Percentiles rank a stretch among this genome's conserved stretches.
Conservation (phyloP, 2,888 invertebrate genomes). For the Glaucopsyche alexis region DNA sequence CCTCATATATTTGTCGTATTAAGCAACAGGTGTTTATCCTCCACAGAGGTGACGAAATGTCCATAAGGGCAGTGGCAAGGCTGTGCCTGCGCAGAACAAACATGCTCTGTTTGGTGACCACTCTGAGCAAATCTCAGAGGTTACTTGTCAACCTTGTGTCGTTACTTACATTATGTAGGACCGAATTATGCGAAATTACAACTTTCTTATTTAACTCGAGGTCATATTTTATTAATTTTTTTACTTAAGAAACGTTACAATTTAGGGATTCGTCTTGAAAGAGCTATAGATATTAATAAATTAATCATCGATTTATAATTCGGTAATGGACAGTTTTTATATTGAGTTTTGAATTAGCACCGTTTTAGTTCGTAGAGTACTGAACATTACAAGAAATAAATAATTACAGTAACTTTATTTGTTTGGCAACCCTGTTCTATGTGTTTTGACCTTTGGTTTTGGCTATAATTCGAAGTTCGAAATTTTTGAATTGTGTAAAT, state of each 20-base stretch:
- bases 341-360: too few species aligned
- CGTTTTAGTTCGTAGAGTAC: not conserved
- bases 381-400: not conserved
- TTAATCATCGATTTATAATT: too few species aligned
- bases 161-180: not conserved
- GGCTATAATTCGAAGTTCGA: not conserved
- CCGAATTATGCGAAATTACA: not conserved
- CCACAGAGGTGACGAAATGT: conserved; percentile 15
- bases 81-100: conserved; percentile 20
- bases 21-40: conserved; percentile 7
- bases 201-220: conserved; percentile 13
- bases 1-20: not conserved
- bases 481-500: conserved; percentile 26
- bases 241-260: too few species aligned
- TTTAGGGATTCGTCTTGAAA: too few species aligned
- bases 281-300: too few species aligned
- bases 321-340: too few species aligned
- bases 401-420: not conserved
- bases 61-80: conserved; percentile 26
- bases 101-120: conserved; percentile 21
- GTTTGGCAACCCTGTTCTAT: not conserved
- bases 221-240: not conserved
- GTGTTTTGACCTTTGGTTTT: too few species aligned
- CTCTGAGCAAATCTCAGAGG: conserved; percentile 9
- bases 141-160: conserved; percentile 20